Evolutionary conservation across 2,113 vertebrate species (phyloP), one percentile per base, ranked within the genome.

Genomic region (Phoxinus phoxinus): DNA sequence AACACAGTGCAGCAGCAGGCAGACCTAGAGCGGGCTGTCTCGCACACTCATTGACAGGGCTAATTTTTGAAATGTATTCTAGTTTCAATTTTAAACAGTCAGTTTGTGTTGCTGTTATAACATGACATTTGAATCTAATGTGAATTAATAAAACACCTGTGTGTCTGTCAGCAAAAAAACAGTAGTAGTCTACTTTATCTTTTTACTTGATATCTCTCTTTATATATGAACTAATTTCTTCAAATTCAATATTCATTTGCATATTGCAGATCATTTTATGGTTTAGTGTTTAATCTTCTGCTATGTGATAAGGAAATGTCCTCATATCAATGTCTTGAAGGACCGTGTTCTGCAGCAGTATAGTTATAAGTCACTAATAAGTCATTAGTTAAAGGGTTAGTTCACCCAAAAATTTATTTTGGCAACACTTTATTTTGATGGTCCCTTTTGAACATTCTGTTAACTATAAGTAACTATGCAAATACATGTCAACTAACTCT

Each of bases 41-140:
- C n/a, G n/a, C n/a, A n/a, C n/a, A n/a, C n/a, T n/a, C 15, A 92
- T 92, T 19, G 76, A 90, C 63, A 76, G 79, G 8, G 46, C 32
- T 0, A 3, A 69, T 5, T 86, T 86, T 75, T 86, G 71, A 5
- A 56, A 0, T 0, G 6, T 1, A 8, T 56, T 56, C 2, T 19
- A 56, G 19, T 35, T 63, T 71, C 0, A 13, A 0, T 7, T 44
- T 72, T 6, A 41, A 72, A 72, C 21, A n/a, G 9, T 32, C 63
- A 19, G 61, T 32, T 32, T 65, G 61, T 15, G 63, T 65, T 7
- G 25, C 25, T 65, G 25, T 65, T 2, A 65, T 65, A 3, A 32
- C 27, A 32, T 32, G 27, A 56, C 53, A 56, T 5, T 8, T 0
- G 0, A 6, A 56, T 56, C 53, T 23, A 21, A 56, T 56, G 23